Percentiles rank a stretch among this genome's conserved stretches.
phyloP scores from a whole-genome alignment of 2,888 invertebrate species.

The Ichneumoninae sp. region DNA sequence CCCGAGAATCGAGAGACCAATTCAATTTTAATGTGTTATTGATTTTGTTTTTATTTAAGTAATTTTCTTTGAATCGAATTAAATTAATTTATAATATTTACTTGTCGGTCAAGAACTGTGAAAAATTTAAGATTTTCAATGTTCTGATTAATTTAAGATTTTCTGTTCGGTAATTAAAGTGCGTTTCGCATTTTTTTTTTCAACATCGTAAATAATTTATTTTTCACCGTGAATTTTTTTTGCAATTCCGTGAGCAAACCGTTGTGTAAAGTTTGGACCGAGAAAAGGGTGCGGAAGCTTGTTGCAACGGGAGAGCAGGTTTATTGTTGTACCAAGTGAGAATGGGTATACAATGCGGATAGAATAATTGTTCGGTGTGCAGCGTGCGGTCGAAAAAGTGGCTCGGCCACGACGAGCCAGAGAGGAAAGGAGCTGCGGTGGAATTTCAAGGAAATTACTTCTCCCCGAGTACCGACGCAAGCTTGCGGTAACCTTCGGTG shows the following conservation, averaged over 20 bases:
- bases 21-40: no score
- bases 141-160: background rate
- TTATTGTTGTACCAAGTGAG: conserved; percentile 13
- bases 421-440: conserved; percentile 36
- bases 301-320: background rate
- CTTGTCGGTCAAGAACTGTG: no score
- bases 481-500: conserved; percentile 61
- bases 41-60: no score
- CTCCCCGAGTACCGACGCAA: conserved; percentile 53
- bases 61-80: no score
- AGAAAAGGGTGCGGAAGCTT: conserved; percentile 5
- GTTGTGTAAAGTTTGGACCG: background rate
- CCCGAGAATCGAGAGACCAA: no score
- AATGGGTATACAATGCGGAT: conserved; percentile 24
- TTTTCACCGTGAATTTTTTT: background rate
- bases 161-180: background rate
- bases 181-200: background rate
- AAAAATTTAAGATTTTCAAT: background rate
- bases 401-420: conserved; percentile 32
- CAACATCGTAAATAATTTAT: background rate
- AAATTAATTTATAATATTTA: no score
- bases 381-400: conserved; percentile 50
- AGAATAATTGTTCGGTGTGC: conserved; percentile 49
- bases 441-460: conserved; percentile 64
- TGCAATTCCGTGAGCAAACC: background rate